phyloP scores from a whole-genome alignment of 2,113 vertebrate genomes.

The Ahaetulla prasina region DNA sequence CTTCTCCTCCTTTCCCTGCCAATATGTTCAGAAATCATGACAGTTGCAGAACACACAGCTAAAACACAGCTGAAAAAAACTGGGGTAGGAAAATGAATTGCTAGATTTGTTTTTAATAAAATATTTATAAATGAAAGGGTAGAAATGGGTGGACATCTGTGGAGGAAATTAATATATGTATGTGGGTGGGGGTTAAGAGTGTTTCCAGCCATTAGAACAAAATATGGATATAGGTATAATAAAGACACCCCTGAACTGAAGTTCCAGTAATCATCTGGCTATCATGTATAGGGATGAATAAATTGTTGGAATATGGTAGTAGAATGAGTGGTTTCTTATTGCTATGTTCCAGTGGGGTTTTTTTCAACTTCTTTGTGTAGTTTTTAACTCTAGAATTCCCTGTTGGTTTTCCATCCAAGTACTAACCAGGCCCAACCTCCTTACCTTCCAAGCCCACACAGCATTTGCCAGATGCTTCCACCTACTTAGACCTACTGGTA shows the following conservation, averaged over 20 bases:
- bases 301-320: not conserved
- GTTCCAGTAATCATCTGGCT: not conserved
- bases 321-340: not conserved
- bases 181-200: not conserved
- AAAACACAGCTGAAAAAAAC: not conserved
- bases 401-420: not conserved
- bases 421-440: not conserved
- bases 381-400: not conserved
- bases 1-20: constrained; percentile 14
- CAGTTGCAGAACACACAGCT: not conserved
- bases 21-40: constrained; percentile 1
- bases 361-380: not conserved
- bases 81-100: not conserved
- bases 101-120: not conserved
- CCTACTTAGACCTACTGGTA: not conserved
- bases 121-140: not conserved
- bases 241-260: not conserved
- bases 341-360: not conserved
- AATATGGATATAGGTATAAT: not conserved
- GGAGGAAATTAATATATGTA: not conserved
- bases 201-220: not conserved
- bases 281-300: not conserved
- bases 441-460: not conserved
- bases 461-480: not conserved
- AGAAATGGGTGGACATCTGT: not conserved